Percentiles rank a stretch among this genome's conserved stretches.
Conservation (phyloP, 2,113 vertebrate genomes). For the Brachypodius melanocephalos region DNA sequence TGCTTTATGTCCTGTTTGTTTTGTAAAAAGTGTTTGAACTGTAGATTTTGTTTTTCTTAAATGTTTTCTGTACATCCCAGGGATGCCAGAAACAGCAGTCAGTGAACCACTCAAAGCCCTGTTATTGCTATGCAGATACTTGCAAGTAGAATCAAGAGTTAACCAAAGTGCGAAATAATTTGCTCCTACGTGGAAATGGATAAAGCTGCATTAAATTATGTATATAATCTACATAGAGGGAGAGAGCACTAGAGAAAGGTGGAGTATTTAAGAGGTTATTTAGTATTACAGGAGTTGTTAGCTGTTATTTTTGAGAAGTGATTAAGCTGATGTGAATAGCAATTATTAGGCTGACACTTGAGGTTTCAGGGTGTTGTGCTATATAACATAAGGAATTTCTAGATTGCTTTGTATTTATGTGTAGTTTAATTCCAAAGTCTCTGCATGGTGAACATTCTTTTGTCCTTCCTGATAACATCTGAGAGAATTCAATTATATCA, state of each 20-base stretch:
- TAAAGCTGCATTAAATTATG: not conserved
- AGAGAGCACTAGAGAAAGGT: not conserved
- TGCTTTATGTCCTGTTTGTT: not conserved
- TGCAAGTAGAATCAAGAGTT: not conserved
- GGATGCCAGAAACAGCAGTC: not conserved
- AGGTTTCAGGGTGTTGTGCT: not conserved
- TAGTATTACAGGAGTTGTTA: not conserved
- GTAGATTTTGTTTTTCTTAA: not conserved
- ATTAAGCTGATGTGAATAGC: not conserved
- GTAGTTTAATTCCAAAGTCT: not conserved
- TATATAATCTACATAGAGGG: not conserved
- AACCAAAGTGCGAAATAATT: not conserved
- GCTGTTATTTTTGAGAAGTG: not conserved
- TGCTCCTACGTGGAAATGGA: not conserved
- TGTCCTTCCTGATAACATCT: not conserved
- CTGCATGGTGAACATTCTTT: not conserved
- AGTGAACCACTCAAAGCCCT: not conserved
- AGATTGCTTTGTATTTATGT: not conserved
- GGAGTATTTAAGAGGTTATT: not conserved
- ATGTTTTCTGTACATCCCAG: not conserved
- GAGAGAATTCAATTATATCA: not conserved
- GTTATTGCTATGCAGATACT: accelerated
- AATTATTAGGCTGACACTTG: not conserved
- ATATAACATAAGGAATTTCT: not conserved
- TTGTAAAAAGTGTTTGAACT: not conserved